Conservation (phyloP, 2,113 vertebrate genomes). For the Rattus norvegicus region DNA sequence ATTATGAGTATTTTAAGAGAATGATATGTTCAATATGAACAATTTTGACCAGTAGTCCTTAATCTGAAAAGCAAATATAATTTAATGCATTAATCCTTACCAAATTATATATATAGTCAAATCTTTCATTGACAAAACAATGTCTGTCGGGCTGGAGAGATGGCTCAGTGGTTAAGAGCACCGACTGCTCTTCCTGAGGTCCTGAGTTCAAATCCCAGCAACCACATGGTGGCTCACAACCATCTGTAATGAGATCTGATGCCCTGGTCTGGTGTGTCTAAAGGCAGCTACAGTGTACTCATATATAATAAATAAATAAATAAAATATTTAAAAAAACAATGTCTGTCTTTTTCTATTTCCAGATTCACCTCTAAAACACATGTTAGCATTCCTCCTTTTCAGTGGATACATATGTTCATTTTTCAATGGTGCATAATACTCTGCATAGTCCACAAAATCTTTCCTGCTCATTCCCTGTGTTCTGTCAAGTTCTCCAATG, state of each 20-base stretch:
- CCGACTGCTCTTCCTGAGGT: too few species aligned
- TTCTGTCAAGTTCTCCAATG: not conserved
- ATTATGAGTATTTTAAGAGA: not conserved
- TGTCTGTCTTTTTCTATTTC: not conserved
- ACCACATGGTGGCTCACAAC: too few species aligned
- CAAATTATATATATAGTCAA: not conserved
- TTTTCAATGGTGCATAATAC: not conserved
- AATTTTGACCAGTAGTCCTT: not conserved
- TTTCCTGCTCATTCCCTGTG: not conserved
- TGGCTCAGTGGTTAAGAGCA: too few species aligned
- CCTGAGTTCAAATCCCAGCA: too few species aligned
- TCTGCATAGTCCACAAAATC: not conserved
- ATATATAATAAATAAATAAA: too few species aligned
- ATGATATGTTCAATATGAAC: not conserved
- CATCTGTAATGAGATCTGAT: too few species aligned
- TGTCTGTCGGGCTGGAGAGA: too few species aligned
- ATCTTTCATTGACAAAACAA: not conserved
- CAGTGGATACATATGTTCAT: not conserved
- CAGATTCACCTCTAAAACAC: not conserved
- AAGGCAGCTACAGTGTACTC: too few species aligned
- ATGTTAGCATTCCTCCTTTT: not conserved
- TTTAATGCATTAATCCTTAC: not conserved
- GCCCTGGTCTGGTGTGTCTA: too few species aligned
- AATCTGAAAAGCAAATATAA: not conserved
- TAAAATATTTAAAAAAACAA: too few species aligned